Base-by-base conservation (phyloP, 2,113 vertebrate species). In the Spea bombifrons region DNA sequence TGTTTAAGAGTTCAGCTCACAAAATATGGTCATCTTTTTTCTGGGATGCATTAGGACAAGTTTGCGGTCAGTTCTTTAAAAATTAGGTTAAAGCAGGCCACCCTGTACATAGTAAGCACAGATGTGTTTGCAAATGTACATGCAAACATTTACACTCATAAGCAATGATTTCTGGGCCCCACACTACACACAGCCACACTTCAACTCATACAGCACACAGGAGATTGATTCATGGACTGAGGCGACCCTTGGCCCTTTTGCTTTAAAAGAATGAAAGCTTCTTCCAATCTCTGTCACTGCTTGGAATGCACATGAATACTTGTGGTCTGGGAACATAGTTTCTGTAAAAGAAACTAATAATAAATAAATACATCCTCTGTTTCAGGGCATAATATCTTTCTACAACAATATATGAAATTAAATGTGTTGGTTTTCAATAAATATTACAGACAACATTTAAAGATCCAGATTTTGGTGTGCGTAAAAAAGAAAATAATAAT, bases 101-200 rank as follows among this genome's bases (percentile, higher is more conserved):
- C 9, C 63, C 16, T 52, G 47, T 50, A 53, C 13, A 44, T 43
- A 49, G 63, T 47, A 10, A 75, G n/a, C 9, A 4, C 50, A 30
- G 30, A 30, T 2, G 30, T 30, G 30, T 30, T 66, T n/a, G 9
- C 8, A 75, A 30, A 66, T 75, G 30, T 30, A 30, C 66, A 66
- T 53, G 63, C 61, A 75, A 75, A 75, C 48, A 75, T 66, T 66
- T 66, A 8, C 48, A 52, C 63, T 66, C 17, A 5, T 50, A 75
- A 10, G 4, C 53, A 15, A 44, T 45, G 49, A 47, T 10, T 15
- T 66, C 47, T 10, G 13, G 16, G 3, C 48, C 10, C 12, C 63
- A 43, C 49, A 66, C 52, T 72, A 43, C 70, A 71, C 50, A 75
- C 53, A 5, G 46, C 30, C 50, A 5, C 61, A 64, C 30, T 64